These are phyloP conservation scores for Cottus gobio DNA, from an alignment of 2,113 vertebrate species.

Conservation along the genomic window DNA sequence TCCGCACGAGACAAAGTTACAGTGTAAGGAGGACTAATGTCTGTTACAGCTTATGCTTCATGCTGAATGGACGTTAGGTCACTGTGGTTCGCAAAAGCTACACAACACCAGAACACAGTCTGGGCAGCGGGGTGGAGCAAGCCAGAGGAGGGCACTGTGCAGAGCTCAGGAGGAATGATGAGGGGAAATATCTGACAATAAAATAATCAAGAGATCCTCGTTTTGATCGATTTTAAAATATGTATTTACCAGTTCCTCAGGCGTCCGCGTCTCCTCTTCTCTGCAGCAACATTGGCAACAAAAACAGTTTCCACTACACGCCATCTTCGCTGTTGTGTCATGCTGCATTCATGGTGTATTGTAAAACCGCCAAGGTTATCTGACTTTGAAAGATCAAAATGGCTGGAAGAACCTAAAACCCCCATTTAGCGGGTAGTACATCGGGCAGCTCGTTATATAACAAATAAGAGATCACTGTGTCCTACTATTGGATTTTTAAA, in stretches of 20 bases:
- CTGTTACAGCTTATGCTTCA: neutral
- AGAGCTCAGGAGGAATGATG: neutral
- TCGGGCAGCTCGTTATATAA: fast-evolving
- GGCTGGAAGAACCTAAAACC: neutral
- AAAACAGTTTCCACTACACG: conserved; percentile 72
- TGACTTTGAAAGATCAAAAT: neutral
- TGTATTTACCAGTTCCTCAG: conserved; percentile 73
- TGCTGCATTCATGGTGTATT: conserved; percentile 11
- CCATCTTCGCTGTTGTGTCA: conserved; percentile 74
- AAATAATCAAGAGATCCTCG: neutral
- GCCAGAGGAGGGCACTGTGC: neutral
- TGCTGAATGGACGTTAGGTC: neutral
- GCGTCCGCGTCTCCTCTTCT: conserved; percentile 69
- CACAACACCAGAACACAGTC: neutral
- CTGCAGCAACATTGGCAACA: conserved; percentile 74
- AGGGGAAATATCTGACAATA: neutral
- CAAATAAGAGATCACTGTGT: neutral
- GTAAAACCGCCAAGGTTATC: neutral
- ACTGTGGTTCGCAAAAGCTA: neutral
- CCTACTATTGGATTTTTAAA: neutral
- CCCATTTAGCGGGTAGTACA: neutral
- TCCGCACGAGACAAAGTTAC: neutral
- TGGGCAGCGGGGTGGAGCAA: conserved; percentile 37
- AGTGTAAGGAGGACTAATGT: fast-evolving
- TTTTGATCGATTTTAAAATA: fast-evolving